phyloP scores from a whole-genome alignment of 2,888 invertebrate species.

The Hanleya hanleyi region DNA sequence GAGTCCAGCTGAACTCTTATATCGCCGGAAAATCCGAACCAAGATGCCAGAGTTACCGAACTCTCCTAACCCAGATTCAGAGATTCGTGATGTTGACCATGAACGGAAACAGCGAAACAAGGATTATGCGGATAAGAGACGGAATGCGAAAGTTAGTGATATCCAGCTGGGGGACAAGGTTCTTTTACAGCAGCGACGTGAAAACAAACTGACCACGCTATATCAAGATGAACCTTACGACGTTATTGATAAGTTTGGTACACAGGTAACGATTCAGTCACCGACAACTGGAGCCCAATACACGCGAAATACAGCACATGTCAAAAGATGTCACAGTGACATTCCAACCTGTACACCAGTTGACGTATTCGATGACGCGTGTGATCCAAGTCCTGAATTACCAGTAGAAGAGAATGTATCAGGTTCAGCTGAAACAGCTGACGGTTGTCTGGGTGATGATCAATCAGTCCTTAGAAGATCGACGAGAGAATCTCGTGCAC shows the following conservation, averaged over 20 bases:
- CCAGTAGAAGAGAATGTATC: not conserved
- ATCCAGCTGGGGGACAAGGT: slow-evolving; percentile 24
- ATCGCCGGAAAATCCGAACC: not conserved
- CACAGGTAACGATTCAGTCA: slow-evolving; percentile 7
- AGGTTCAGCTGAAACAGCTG: not conserved
- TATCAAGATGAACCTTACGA: slow-evolving; percentile 18
- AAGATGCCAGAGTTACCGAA: slow-evolving; percentile 4
- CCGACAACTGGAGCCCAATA: not conserved
- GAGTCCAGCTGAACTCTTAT: slow-evolving; percentile 13
- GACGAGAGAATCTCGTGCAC: not conserved
- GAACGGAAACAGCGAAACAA: slow-evolving; percentile 10
- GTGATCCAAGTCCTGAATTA: not conserved
- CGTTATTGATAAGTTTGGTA: slow-evolving; percentile 11
- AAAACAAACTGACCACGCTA: slow-evolving; percentile 25
- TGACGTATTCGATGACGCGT: not conserved
- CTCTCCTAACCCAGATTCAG: not conserved
- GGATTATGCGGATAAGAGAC: slow-evolving; percentile 13
- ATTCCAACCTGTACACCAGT: not conserved
- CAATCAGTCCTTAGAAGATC: not conserved
- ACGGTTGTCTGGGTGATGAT: no score
- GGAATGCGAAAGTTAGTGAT: slow-evolving; percentile 7
- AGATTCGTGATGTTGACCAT: slow-evolving; percentile 1
- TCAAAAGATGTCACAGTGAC: not conserved
- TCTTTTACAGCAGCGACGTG: slow-evolving; percentile 17
- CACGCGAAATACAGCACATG: not conserved